Percentiles rank a stretch among this genome's conserved stretches.
Conservation (phyloP, 2,113 vertebrate species). For the Dendrocopos noguchii region DNA sequence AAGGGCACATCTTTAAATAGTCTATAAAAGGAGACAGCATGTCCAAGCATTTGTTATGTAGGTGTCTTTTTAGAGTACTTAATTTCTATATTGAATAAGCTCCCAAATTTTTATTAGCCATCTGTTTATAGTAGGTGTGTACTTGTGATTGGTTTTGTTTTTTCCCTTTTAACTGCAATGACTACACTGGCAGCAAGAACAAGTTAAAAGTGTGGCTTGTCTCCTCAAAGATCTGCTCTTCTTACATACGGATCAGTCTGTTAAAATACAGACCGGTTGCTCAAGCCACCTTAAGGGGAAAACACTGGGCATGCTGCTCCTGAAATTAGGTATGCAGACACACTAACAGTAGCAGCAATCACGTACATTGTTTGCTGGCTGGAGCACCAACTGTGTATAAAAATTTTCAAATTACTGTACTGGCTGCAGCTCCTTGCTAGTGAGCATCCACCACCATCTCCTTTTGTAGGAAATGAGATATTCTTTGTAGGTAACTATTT, state of each 20-base stretch:
- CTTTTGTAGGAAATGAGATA: constrained; percentile 10
- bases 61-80: constrained; percentile 34
- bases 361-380: not conserved
- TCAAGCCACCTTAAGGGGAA: not conserved
- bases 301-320: not conserved
- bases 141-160: not conserved
- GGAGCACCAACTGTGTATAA: not conserved
- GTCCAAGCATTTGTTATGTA: constrained; percentile 46
- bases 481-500: constrained; percentile 32
- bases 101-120: constrained; percentile 61
- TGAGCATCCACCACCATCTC: not conserved
- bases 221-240: not conserved
- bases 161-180: constrained; percentile 15
- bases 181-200: constrained; percentile 20
- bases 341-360: constrained; percentile 14
- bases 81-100: not conserved
- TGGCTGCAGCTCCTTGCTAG: not conserved
- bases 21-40: not conserved
- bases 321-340: not conserved
- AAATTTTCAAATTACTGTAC: constrained; percentile 32
- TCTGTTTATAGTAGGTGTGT: constrained; percentile 54
- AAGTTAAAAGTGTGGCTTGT: not conserved
- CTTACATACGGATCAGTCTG: not conserved
- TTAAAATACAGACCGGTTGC: constrained; percentile 3
- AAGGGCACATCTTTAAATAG: not conserved